phyloP scores from a whole-genome alignment of 2,888 invertebrate genomes.

The Nemapogon koenigi region DNA sequence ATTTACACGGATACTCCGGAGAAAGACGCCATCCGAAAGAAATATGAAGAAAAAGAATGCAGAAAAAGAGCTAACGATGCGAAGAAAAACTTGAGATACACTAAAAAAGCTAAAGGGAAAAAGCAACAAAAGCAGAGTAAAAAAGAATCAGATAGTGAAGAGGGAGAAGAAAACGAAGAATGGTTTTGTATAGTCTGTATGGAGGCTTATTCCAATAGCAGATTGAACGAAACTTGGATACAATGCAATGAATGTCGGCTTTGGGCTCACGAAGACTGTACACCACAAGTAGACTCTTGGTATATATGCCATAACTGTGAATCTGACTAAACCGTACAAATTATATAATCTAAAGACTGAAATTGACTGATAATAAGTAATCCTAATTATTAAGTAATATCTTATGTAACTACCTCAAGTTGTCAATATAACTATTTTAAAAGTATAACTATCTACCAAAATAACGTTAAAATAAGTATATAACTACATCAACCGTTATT shows the following conservation, averaged over 20 bases:
- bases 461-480: too few relatives aligned
- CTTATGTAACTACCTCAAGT: too few relatives aligned
- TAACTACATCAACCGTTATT: too few relatives aligned
- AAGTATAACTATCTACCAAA: too few relatives aligned
- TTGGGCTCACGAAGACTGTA: neutral
- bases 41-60: slow-evolving; percentile 13
- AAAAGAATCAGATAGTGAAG: neutral
- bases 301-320: slow-evolving; percentile 2
- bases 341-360: too few relatives aligned
- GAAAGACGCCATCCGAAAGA: slow-evolving; percentile 17
- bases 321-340: neutral
- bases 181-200: slow-evolving; percentile 1
- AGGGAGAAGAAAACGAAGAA: slow-evolving; percentile 1
- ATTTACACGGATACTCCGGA: slow-evolving; percentile 21
- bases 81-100: neutral
- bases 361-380: too few relatives aligned
- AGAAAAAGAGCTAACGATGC: neutral
- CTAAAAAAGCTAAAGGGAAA: neutral
- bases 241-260: neutral
- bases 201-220: neutral
- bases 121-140: neutral
- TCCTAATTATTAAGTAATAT: too few relatives aligned
- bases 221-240: neutral
- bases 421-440: too few relatives aligned
- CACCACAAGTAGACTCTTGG: neutral